Base-by-base conservation (phyloP, 2,113 vertebrate genomes). In the Falcunculus frontatus region DNA sequence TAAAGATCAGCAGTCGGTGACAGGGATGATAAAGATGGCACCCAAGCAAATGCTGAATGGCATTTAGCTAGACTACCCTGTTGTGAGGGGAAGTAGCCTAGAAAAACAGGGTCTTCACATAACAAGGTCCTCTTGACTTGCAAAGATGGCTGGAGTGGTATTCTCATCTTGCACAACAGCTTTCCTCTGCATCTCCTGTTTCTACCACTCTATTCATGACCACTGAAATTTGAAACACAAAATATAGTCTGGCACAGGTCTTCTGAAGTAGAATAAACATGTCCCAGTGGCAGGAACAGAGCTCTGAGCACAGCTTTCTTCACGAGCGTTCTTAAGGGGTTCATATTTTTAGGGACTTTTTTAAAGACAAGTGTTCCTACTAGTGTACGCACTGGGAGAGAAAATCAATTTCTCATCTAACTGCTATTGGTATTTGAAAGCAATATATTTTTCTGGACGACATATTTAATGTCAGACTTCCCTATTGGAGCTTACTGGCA, bases 401-500 rank as follows among this genome's bases (percentile, higher is more conserved):
- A 60, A 84, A 82, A 49, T 55, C 16, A 39, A 11, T 39, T 41
- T 90, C 37, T 88, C 37, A 69, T 77, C 63, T 65, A 65, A 26
- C 41, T 88, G 62, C 57, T 68, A 0, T 30, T 75, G 57, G 50
- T 56, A 2, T 49, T 65, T 75, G 74, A 59, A 83, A 88, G 59
- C 26, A 57, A 56, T 65, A 1, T 14, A 11, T 96, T 94, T 95
- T 88, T 91, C 90, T 92, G 46, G 55, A 63, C 80, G 62, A 85
- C 41, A 44, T 49, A 84, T 93, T 93, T 93, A 76, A 86, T 93
- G 83, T 92, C 89, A 87, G 53, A 47, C 56, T 90, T 89, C 56
- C 50, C 76, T 60, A 3, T 11, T 76, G 91, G 95, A 89, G 33
- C 83, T 91, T 39, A 52, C 62, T 85, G 88, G 77, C 52, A 89